A percentile compares a stretch with the other conserved stretches of the same genome.
These are phyloP conservation scores for Podocnemis expansa DNA, from an alignment of 2,113 vertebrate genomes.

Conservation along the genomic window DNA sequence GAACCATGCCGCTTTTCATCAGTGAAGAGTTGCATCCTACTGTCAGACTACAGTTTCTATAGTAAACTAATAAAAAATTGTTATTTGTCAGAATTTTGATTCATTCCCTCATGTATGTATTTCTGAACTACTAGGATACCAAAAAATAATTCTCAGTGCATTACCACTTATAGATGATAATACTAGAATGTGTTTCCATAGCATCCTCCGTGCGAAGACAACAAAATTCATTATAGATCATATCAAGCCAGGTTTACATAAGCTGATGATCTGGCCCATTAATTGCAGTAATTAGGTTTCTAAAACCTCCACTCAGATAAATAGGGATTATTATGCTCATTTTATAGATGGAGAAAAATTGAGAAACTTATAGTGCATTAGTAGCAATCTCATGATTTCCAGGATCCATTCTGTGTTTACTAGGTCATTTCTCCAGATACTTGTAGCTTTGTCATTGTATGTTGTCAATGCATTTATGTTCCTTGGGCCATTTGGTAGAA, in stretches of 20 bases:
- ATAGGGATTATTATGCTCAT: background rate
- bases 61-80: constrained; percentile 16
- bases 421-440: background rate
- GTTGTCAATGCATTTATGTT: background rate
- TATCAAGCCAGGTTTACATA: background rate
- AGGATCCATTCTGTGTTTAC: background rate
- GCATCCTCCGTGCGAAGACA: background rate
- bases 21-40: background rate
- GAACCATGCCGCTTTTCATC: background rate
- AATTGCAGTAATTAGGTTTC: background rate
- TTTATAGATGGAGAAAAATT: background rate
- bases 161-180: background rate
- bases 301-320: background rate
- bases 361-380: background rate
- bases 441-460: background rate
- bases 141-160: background rate
- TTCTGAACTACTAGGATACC: background rate
- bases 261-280: background rate
- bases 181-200: background rate
- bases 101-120: constrained; percentile 25
- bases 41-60: background rate
- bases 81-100: background rate
- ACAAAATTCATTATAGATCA: background rate
- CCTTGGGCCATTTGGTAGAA: background rate
- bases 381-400: background rate